Evolutionary conservation across 2,113 vertebrate genomes (phyloP).

Genomic region (Amblyopsis rosae): DNA sequence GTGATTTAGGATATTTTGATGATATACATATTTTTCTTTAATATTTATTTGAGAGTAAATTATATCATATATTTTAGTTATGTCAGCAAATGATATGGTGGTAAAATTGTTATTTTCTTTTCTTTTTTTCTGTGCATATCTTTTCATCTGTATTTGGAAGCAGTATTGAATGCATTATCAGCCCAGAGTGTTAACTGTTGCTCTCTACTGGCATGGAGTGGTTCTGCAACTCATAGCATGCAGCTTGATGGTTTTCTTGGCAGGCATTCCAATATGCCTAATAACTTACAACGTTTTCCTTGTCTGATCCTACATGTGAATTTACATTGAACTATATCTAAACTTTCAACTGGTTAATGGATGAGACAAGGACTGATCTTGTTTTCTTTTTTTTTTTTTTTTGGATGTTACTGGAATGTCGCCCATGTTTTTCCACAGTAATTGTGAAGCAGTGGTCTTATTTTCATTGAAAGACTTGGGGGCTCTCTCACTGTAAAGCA

Average conservation of each 20-base stretch:
- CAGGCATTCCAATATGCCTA: conserved; percentile 22
- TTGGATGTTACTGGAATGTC: conserved; percentile 33
- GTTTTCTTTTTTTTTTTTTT: neutral
- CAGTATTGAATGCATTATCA: conserved; percentile 43
- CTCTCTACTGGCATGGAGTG: conserved; percentile 79
- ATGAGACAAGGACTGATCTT: conserved; percentile 13
- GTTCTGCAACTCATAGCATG: conserved; percentile 79
- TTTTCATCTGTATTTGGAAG: conserved; percentile 42
- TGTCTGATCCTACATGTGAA: conserved; percentile 52
- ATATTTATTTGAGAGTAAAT: conserved; percentile 68
- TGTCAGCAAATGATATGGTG: conserved; percentile 45
- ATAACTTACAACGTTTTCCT: conserved; percentile 59
- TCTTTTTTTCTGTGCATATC: conserved; percentile 50
- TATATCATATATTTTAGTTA: conserved; percentile 79
- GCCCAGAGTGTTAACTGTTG: conserved; percentile 62
- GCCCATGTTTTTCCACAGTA: conserved; percentile 63
- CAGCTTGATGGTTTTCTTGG: conserved; percentile 35
- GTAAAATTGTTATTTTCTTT: conserved; percentile 13
- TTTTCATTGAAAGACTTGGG: conserved; percentile 65
- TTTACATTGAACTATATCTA: conserved; percentile 7
- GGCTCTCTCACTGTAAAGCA: conserved; percentile 58
- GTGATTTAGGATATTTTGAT: conserved; percentile 71
- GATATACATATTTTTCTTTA: conserved; percentile 72
- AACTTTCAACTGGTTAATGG: neutral
- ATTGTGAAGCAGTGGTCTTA: conserved; percentile 80